Evolutionary conservation across 2,797 vertebrate species (phyloP), one percentile per base, ranked within the genome.

Genomic region (Sebastolobus alascanus): DNA sequence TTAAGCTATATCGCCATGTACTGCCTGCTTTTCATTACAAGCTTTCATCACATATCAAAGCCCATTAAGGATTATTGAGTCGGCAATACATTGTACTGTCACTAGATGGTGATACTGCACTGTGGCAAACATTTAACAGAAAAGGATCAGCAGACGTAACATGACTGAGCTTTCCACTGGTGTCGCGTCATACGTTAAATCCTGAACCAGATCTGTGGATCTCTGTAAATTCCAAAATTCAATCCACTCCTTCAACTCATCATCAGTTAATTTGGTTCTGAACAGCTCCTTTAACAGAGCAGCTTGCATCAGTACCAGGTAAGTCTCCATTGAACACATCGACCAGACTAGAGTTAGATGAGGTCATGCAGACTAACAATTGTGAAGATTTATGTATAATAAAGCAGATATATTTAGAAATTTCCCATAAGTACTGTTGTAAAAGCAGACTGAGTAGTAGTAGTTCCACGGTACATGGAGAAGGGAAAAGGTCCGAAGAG

Each of bases 71-170:
- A 50, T 37, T 12, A 14, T 37, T 25, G 14, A 70, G n/a, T 70
- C 3, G 3, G 68, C 56, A 43, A 29, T 79, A 79, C 59, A 5
- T 6, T 3, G 1, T 50, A 2, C 6, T 1, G 20, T 8, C 80
- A 82, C 82, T 87, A 91, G 89, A 84, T 68, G 80, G 82, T 3
- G 66, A 16, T 65, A 38, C 29, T 58, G 25, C 71, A n/a, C 68
- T 55, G 50, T 46, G 54, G 8, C n/a, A 68, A 71, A 64, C 22
- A 37, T 25, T 11, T 35, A 59, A 59, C 38, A 22, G 3, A 55
- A 9, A 37, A 67, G 11, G 5, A 2, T 10, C 13, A 31, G 12
- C 33, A 9, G 38, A 54, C 2, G 18, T 16, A 16, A 22, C n/a
- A 18, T 37, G 4, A 60, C 40, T 43, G 40, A 66, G 61, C 33